A percentile compares a stretch with the other conserved stretches of the same genome.
These are phyloP conservation scores for Haemorhous mexicanus DNA, from an alignment of 2,113 vertebrate genomes.

Conservation along the genomic window DNA sequence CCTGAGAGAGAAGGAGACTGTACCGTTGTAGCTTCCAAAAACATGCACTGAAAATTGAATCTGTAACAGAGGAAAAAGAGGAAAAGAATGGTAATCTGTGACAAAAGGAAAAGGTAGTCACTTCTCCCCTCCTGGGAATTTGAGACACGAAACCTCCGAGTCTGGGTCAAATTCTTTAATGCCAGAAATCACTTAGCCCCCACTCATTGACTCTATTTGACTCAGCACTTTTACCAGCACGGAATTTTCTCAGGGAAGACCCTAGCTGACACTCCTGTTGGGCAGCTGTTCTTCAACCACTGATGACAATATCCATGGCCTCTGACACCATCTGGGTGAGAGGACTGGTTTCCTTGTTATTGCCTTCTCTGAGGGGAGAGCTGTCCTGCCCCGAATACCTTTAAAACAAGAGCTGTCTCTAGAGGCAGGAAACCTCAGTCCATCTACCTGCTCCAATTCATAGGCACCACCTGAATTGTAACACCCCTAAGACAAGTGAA, in stretches of 20 bases:
- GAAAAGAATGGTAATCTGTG: background rate
- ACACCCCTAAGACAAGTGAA: background rate
- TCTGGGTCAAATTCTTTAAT: background rate
- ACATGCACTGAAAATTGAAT: constrained; percentile 82
- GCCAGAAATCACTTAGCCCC: background rate
- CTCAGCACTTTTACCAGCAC: background rate
- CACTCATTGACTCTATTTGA: background rate
- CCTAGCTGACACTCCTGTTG: background rate
- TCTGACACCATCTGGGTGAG: background rate
- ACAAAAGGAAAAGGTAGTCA: background rate
- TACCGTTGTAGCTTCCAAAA: constrained; percentile 83
- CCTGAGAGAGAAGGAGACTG: constrained; percentile 73
- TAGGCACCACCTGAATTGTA: background rate
- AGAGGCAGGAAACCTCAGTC: background rate
- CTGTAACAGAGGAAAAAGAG: constrained; percentile 58
- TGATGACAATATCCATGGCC: background rate
- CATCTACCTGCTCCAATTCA: background rate
- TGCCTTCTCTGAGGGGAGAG: background rate
- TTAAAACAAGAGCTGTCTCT: background rate
- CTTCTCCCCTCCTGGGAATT: background rate
- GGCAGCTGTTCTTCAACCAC: background rate
- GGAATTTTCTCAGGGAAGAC: background rate
- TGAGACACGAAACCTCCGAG: background rate
- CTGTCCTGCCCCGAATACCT: background rate
- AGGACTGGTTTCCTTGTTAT: background rate